Percentiles rank a stretch among this genome's conserved stretches.
Evolutionary conservation across 1,140 invertebrate species (phyloP).

Genomic region (Branchinecta lynchi): DNA sequence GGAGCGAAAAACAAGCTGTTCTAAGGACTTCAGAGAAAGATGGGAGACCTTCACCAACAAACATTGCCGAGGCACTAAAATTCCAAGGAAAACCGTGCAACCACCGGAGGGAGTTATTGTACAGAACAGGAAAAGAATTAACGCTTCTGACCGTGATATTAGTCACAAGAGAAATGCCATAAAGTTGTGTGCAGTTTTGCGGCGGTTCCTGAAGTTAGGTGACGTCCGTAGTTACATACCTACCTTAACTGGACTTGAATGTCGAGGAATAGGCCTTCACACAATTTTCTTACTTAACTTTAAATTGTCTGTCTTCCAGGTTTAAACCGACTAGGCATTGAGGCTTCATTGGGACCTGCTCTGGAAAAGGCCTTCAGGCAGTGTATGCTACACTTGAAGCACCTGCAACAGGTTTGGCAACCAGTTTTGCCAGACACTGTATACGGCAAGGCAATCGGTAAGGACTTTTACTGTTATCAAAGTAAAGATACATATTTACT

Average conservation of each 20-base stretch:
- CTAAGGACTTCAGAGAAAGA: no score
- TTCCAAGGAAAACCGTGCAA: no score
- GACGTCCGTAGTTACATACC: neutral
- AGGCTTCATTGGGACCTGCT: constrained; percentile 38
- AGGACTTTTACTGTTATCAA: constrained; percentile 18
- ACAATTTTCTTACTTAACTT: neutral
- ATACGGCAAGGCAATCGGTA: constrained; percentile 45
- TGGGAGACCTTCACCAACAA: no score
- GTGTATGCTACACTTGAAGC: constrained; percentile 61
- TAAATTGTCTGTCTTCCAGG: constrained; percentile 27
- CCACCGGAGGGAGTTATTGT: no score
- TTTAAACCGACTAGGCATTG: constrained; percentile 37
- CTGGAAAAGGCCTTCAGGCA: constrained; percentile 58
- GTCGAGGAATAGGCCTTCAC: neutral
- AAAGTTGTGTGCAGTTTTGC: no score
- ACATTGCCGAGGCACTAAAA: no score
- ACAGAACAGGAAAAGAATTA: no score
- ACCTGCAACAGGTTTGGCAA: constrained; percentile 72
- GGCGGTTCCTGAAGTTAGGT: no score
- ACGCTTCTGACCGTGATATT: no score
- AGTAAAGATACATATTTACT: no score
- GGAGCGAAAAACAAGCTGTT: no score
- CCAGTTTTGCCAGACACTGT: constrained; percentile 50
- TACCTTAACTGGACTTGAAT: constrained; percentile 1
- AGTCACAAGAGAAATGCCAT: no score